Base-by-base conservation (phyloP, 2,113 vertebrate genomes). In the Willisornis vidua region DNA sequence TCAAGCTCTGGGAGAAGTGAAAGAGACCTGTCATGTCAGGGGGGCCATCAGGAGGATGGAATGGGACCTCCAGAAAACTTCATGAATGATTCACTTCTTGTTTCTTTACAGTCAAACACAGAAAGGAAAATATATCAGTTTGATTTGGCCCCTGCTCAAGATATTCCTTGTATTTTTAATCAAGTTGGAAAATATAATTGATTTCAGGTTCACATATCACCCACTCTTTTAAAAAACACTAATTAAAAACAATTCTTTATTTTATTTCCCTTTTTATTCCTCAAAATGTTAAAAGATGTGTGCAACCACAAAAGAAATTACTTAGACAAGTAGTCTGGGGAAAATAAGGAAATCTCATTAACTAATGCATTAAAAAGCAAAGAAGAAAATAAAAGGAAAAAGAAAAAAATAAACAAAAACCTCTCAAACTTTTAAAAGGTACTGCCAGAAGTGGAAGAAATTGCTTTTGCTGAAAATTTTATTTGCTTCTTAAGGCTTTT, bases 401-500 rank as follows among this genome's bases (percentile, higher is more conserved):
- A 19, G 45, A 46, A 41, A 43, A 61, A 43, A 52, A 14, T 52
- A 6, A 39, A 37, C 4, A 52, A 5, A 13, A 8, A 0, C 3
- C 33, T 0, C 7, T 18, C 13, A n/a, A 41, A 67, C 33, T 26
- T 80, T 24, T 76, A 54, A 67, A 84, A 76, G 18, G 37, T 58
- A 11, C 54, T 85, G 26, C 67, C 48, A 73, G 68, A 88, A 92
- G 54, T 59, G 13, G 46, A 75, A 93, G 68, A 90, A 75, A 59
- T 54, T 55, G 22, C 39, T 93, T 96, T 91, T 88, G 62, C 72
- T 20, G 59, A 54, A 63, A 49, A 29, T 39, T 72, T 33, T n/a
- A 83, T 85, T 94, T 93, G 24, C 41, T 82, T 62, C 25, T 79
- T 88, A 83, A 90, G n/a, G 43, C 54, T 84, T 87, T 87, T 87